A percentile compares a stretch with the other conserved stretches of the same genome.
phyloP scores from a whole-genome alignment of 2,888 invertebrate genomes.

The Galerucella pusilla region DNA sequence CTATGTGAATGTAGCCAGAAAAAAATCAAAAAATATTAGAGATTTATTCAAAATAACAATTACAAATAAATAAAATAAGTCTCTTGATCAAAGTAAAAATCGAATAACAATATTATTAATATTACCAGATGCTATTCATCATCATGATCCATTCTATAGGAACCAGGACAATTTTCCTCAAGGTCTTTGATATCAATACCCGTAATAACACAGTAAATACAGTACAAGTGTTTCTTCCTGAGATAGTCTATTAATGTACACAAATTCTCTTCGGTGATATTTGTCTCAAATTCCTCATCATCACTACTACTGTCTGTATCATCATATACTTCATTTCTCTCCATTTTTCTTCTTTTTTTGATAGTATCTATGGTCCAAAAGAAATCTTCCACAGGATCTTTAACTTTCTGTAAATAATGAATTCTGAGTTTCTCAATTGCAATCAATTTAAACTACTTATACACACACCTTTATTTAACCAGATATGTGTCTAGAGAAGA shows the following conservation, averaged over 20 bases:
- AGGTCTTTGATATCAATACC: constrained; percentile 74
- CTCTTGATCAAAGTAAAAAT: constrained; percentile 8
- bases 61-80: constrained; percentile 18
- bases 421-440: no score
- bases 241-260: constrained; percentile 68
- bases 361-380: constrained; percentile 69
- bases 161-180: constrained; percentile 74
- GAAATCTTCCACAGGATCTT: constrained; percentile 69
- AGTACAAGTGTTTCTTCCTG: constrained; percentile 77
- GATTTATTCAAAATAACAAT: constrained; percentile 37
- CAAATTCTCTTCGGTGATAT: constrained; percentile 61
- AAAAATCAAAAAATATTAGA: constrained; percentile 16
- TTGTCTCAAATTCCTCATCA: constrained; percentile 56
- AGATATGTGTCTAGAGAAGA: no score
- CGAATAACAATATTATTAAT: constrained; percentile 11
- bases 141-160: constrained; percentile 72
- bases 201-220: constrained; percentile 82
- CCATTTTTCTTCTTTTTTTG: constrained; percentile 57
- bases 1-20: not conserved
- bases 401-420: constrained; percentile 60
- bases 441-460: no score
- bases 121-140: constrained; percentile 52
- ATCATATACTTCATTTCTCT: constrained; percentile 57
- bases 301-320: constrained; percentile 55
- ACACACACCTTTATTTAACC: no score